Percentiles rank a stretch among this genome's conserved stretches.
Conservation (phyloP, 2,888 invertebrate species). For the Tiphia femorata region DNA sequence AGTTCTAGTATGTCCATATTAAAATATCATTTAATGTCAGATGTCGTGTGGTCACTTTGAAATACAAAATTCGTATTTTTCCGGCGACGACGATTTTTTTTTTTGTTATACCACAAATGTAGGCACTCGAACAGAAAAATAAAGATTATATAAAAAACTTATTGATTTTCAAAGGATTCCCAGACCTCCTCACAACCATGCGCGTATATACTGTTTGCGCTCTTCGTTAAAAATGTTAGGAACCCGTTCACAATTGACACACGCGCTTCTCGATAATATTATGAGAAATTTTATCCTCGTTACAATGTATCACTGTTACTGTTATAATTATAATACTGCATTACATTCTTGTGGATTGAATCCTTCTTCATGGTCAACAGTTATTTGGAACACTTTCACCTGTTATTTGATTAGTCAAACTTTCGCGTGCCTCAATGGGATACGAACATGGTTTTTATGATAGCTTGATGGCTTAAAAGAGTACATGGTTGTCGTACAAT, state of each 20-base stretch:
- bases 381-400: conserved; percentile 45
- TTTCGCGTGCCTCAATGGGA: conserved; percentile 1
- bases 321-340: conserved; percentile 24
- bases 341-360: conserved; percentile 37
- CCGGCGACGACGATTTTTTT: neutral
- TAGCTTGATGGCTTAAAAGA: conserved; percentile 2
- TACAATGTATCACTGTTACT: too few relatives aligned
- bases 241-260: conserved; percentile 29
- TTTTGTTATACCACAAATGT: conserved; percentile 17
- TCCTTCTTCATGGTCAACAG: conserved; percentile 33
- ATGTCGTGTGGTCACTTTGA: too few relatives aligned
- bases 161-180: too few relatives aligned
- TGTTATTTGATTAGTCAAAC: conserved; percentile 18
- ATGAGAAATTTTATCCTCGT: conserved; percentile 20
- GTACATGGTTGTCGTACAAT: conserved; percentile 10
- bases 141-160: conserved; percentile 23
- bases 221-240: conserved; percentile 34
- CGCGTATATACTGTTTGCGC: conserved; percentile 1
- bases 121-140: conserved; percentile 15
- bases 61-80: conserved; percentile 11
- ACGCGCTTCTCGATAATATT: conserved; percentile 6
- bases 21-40: conserved; percentile 21
- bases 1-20: conserved; percentile 64
- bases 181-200: too few relatives aligned
- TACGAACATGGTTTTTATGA: conserved; percentile 4